Percentiles rank a stretch among this genome's conserved stretches.
These are phyloP conservation scores for Pipistrellus pygmaeus DNA, from an alignment of 2,797 vertebrate genomes.

Conservation along the genomic window DNA sequence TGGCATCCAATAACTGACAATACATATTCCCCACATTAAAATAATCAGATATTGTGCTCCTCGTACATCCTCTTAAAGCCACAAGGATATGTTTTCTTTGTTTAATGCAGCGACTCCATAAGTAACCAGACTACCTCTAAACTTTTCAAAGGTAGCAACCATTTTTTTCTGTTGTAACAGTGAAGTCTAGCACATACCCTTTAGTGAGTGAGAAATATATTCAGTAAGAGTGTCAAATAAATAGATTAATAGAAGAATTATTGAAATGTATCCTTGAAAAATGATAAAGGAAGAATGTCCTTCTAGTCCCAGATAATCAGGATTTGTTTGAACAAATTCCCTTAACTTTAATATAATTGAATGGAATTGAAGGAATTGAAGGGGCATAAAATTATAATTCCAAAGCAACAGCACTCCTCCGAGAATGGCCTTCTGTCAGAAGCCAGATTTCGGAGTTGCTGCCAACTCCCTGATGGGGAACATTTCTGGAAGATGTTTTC, in stretches of 20 bases:
- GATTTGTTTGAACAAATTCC: conserved; percentile 40
- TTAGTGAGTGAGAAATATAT: neutral
- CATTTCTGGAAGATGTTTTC: conserved; percentile 67
- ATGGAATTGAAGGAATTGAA: conserved; percentile 38
- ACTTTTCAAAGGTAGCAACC: neutral
- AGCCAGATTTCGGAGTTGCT: conserved; percentile 55
- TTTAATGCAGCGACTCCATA: neutral
- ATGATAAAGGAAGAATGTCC: neutral
- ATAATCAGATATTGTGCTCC: neutral
- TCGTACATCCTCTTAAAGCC: neutral
- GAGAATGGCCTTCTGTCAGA: conserved; percentile 65
- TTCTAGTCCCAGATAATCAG: neutral
- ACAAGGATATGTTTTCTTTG: neutral
- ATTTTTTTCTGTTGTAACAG: neutral
- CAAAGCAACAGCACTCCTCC: conserved; percentile 27
- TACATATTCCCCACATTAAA: neutral
- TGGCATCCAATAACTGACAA: neutral
- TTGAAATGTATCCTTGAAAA: conserved; percentile 41
- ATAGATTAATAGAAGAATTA: neutral
- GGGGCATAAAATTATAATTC: conserved; percentile 63
- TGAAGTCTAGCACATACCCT: neutral
- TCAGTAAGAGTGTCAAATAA: conserved; percentile 9
- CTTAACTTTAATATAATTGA: conserved; percentile 58
- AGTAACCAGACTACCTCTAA: neutral
- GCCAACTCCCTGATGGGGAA: conserved; percentile 49